Evolutionary conservation across 2,888 invertebrate genomes (phyloP), one percentile per base, ranked within the genome.

Genomic region (Branchellion lobata): DNA sequence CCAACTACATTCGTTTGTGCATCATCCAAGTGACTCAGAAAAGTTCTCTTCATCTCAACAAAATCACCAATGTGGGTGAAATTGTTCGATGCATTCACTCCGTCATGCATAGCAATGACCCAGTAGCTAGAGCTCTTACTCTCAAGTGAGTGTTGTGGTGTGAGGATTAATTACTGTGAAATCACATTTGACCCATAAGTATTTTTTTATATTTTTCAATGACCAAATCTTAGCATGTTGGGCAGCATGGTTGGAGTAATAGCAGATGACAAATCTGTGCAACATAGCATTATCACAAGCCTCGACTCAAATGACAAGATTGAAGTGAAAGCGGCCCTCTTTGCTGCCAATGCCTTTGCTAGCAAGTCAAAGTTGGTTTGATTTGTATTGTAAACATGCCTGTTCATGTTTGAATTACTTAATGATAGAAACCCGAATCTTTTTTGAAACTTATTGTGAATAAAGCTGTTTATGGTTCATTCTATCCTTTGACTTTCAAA

Each of bases 61-160:
- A 89, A 89, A 95, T 98, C 83, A 89, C 96, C 34, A 97, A 95
- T 86, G 93, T 96, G 0, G 96, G 97, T 85, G 96, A 97, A 88
- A 94, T 94, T 88, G 91, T 96, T 2, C 90, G 94, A 72, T 90
- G 96, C 84, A 92, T 98, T 34, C 95, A 93, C 85, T 93, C 94
- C 87, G 98, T 98, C 0, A 93, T 95, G 84, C 95, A 97, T 88
- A 95, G 96, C 8, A 98, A 98, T 87, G 98, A 98, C 88, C 96
- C 97, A 0, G 86, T 96, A 8, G 97, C 97, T 0, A 90, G 97
- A 84, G 94, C 96, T 0, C 89, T 97, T 14, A 94, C 96, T 0
- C 88, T 98, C 14, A 90, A 88, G 88, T 87, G 83, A 77, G 68
- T 68, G 21, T 11, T 69, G 5, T 33, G 8, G 31, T 29, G n/a